A percentile compares a stretch with the other conserved stretches of the same genome.
Evolutionary conservation across 2,113 vertebrate genomes (phyloP).

Genomic region (Ovibos moschatus): DNA sequence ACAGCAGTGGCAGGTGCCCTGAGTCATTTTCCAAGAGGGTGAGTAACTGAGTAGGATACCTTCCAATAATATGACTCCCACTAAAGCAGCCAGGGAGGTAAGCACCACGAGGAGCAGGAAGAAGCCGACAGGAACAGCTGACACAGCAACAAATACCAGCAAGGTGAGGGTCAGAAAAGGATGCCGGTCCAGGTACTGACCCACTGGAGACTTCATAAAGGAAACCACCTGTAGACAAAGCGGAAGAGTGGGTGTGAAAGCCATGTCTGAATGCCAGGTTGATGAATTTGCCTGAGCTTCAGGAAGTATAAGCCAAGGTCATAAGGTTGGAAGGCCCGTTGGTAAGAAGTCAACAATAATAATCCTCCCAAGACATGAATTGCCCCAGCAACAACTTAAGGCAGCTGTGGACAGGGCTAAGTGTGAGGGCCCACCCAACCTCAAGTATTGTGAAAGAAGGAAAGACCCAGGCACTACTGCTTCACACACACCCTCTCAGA

Average conservation of each 20-base stretch:
- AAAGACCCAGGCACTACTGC: not conserved
- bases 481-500: not conserved
- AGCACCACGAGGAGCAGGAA: conserved; percentile 87
- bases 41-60: conserved; percentile 76
- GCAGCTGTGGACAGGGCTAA: not conserved
- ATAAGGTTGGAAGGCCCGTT: not conserved
- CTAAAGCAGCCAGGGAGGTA: conserved; percentile 81
- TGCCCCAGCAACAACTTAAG: not conserved
- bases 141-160: conserved; percentile 84
- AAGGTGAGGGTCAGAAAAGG: conserved; percentile 85
- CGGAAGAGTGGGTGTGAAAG: not conserved
- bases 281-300: accelerated
- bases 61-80: conserved; percentile 88
- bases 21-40: not conserved
- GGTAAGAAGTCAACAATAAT: not conserved
- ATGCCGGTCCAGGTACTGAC: conserved; percentile 86
- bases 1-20: not conserved
- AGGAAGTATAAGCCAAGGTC: not conserved
- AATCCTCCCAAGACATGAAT: not conserved
- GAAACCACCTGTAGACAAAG: conserved; percentile 80
- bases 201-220: conserved; percentile 85
- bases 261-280: not conserved
- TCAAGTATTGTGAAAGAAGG: not conserved
- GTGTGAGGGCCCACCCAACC: not conserved
- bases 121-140: conserved; percentile 85